Base-by-base conservation (phyloP, 2,888 invertebrate genomes). In the Noctua pronuba region DNA sequence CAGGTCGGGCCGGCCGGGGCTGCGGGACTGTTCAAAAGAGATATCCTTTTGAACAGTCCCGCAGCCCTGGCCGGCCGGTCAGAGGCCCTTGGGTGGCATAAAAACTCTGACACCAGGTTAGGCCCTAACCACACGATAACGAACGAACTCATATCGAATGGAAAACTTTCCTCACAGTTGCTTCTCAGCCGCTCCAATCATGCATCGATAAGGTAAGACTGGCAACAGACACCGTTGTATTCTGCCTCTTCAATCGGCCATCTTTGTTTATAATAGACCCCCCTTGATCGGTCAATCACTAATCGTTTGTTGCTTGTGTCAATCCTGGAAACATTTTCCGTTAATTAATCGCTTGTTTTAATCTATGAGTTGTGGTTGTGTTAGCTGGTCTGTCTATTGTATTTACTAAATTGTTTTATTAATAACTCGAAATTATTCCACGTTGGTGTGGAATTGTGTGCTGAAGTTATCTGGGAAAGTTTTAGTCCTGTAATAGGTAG, bases 81-180 rank as follows among this genome's bases (percentile, higher is more conserved):
- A 41, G 41, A 41, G 10, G 41, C 10, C 41, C 41, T 41, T 11
- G 10, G 10, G 11, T 11, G 41, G 41, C 11, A 41, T 41, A 10
- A 41, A 1, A 41, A 41, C 38, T 41, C 41, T 41, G 41, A 1
- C 10, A 10, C 41, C 41, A 41, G 41, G 41, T 41, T 41, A 41
- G 41, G 0, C 41, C 13, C 41, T 11, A 41, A 13, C 41, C 13
- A 2, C 41, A 13, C 13, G 41, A 41, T 41, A 41, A 41, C 3
- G 41, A 41, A 44, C 55, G 41, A 41, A 44, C 55, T 38, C 52
- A 66, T 35, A 46, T 35, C 4, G 44, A 70, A 38, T 70, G 83
- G 87, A 86, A 83, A 86, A 84, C 65, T 86, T 83, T 83, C 65
- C 35, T 79, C n/a, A 13, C 66, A 60, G 66, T 70, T 86, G 67